Base-by-base conservation (phyloP, 2,888 invertebrate genomes). In the Mylabris sibirica region DNA sequence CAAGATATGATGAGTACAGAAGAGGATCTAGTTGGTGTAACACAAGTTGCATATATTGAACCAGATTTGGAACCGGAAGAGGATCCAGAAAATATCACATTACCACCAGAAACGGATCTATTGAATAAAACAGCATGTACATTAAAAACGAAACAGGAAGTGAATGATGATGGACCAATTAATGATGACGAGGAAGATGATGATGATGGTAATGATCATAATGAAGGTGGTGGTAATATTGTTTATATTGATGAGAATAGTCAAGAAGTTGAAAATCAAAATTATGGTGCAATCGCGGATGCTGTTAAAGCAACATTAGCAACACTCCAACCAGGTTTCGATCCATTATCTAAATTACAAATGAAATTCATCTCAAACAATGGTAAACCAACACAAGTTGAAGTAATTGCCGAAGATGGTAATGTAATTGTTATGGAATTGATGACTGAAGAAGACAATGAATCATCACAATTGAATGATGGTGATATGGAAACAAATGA, bases 81-180 rank as follows among this genome's bases (percentile, higher is more conserved):
- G 22, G 85, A 85, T 71, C 87, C 87, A 6, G 86, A 85, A 72
- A 86, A 85, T 68, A 88, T 88, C 49, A 88, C 88, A 8, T 74
- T 89, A 53, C 81, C 84, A 1, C 74, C 80, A 20, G 82, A 84
- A 66, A 78, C 78, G 1, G 84, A 84, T 66, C 74, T 80, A 24
- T 72, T 76, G 9, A 83, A 84, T 68, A 84, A 83, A 72, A 81
- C 82, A 63, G 85, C 84, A 14, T 85, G 85, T 71, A 85, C 85
- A 0, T 74, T 85, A 64, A 82, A 77, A 68, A 77, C 76, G 68
- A 84, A 81, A 68, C 78, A 78, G 57, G 81, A 82, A 74, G 67
- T 74, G 2, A 71, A 73, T 17, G 79, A 78, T 6, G 67, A 74
- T 6, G 67, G 73, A 9, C 75, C 30, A 8, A 8, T 30, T 30